Percentiles rank a stretch among this genome's conserved stretches.
These are phyloP conservation scores for Labeo rohita DNA, from an alignment of 2,113 vertebrate genomes.

Conservation along the genomic window DNA sequence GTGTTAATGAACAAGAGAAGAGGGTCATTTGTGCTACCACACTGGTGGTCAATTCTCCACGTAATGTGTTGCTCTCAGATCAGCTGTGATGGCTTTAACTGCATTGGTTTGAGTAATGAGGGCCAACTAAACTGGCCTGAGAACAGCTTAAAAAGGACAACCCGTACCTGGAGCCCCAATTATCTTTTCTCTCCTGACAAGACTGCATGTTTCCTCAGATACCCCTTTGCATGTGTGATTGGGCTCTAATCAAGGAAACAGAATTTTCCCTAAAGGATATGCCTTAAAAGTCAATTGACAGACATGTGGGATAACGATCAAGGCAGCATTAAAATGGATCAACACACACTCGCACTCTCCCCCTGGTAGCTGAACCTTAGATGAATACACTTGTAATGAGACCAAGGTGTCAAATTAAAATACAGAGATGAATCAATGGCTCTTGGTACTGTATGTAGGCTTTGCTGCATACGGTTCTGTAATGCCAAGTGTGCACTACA, in stretches of 20 bases:
- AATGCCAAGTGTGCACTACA: conserved; percentile 19
- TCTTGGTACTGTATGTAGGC: conserved; percentile 20
- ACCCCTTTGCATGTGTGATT: conserved; percentile 45
- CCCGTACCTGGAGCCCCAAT: conserved; percentile 39
- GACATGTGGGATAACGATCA: conserved; percentile 47
- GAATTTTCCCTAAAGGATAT: conserved; percentile 49
- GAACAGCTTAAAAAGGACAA: conserved; percentile 35
- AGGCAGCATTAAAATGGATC: conserved; percentile 53
- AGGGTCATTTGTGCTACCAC: not conserved
- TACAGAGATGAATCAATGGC: conserved; percentile 35
- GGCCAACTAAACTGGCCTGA: conserved; percentile 22
- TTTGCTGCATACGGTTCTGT: not conserved
- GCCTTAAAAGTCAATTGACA: conserved; percentile 51
- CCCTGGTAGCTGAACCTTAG: conserved; percentile 34
- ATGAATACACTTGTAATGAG: conserved; percentile 34
- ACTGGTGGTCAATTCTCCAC: not conserved
- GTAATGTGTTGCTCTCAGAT: conserved; percentile 27
- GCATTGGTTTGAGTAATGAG: conserved; percentile 31
- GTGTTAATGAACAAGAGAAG: not conserved
- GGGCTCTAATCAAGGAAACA: conserved; percentile 54
- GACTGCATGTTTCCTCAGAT: conserved; percentile 27
- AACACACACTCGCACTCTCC: conserved; percentile 21
- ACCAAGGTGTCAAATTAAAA: conserved; percentile 42
- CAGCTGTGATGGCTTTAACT: conserved; percentile 15
- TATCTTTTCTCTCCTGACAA: conserved; percentile 41